phyloP scores from a whole-genome alignment of 2,888 invertebrate species.

The Noctua janthina region DNA sequence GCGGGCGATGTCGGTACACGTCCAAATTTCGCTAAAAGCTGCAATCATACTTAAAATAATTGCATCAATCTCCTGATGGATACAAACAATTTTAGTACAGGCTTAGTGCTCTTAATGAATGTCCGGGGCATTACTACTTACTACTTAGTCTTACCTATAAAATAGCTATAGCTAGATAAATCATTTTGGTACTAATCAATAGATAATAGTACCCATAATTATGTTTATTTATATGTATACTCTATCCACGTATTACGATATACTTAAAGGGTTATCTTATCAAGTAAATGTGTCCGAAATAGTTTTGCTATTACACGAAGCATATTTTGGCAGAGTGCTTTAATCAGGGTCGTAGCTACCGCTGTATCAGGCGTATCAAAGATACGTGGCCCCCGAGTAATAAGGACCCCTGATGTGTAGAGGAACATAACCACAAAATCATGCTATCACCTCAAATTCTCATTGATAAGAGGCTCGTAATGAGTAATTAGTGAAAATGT shows the following conservation, averaged over 20 bases:
- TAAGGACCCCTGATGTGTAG: too few relatives aligned
- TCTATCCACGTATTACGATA: neutral
- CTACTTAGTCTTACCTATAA: neutral
- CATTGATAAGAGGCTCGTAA: too few relatives aligned
- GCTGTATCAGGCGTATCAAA: too few relatives aligned
- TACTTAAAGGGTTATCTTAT: slow-evolving; percentile 38
- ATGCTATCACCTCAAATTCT: too few relatives aligned
- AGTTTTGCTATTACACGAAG: slow-evolving; percentile 13
- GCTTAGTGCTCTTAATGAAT: neutral
- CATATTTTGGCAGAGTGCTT: neutral
- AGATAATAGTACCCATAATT: slow-evolving; percentile 18
- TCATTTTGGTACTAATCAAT: slow-evolving; percentile 26
- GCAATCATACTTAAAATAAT: neutral
- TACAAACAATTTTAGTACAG: too few relatives aligned
- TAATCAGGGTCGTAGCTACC: neutral
- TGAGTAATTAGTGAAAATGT: too few relatives aligned
- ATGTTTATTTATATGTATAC: neutral
- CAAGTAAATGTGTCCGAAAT: slow-evolving; percentile 6
- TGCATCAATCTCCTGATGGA: neutral
- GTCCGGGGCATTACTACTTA: neutral
- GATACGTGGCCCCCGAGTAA: too few relatives aligned
- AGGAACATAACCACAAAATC: too few relatives aligned
- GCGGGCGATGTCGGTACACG: neutral
- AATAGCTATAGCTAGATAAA: neutral
- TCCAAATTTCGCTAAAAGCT: neutral